These are phyloP conservation scores for Psilanteris sp. DNA, from an alignment of 1,140 invertebrate genomes.

Conservation along the genomic window DNA sequence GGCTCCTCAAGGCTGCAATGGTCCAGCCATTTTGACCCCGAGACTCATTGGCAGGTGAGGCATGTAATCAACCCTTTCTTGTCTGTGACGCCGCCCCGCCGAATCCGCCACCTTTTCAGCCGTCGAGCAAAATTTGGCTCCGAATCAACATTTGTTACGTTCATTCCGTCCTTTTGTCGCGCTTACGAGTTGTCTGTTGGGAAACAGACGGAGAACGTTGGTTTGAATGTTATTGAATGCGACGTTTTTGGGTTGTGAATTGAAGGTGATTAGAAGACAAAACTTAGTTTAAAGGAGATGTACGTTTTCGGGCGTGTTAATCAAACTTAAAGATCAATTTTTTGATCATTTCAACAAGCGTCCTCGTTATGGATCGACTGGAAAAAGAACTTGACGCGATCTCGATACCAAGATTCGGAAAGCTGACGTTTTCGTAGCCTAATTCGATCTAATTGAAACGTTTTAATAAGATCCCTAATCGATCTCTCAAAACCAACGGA, in stretches of 20 bases:
- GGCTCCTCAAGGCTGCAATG: constrained; percentile 44
- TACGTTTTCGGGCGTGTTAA: neutral
- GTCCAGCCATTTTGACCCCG: constrained; percentile 30
- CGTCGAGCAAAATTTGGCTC: constrained; percentile 52
- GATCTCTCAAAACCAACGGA: neutral
- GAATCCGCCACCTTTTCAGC: constrained; percentile 11
- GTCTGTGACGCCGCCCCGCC: neutral
- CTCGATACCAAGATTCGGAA: constrained; percentile 9
- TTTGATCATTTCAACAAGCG: neutral
- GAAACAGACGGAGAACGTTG: constrained; percentile 16
- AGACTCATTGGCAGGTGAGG: constrained; percentile 58
- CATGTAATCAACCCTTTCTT: constrained; percentile 58
- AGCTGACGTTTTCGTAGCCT: neutral
- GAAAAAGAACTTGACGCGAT: neutral
- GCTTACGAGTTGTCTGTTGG: constrained; percentile 8
- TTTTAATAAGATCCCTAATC: constrained; percentile 27
- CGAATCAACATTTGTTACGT: constrained; percentile 52
- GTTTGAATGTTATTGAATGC: constrained; percentile 12
- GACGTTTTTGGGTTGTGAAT: constrained; percentile 26
- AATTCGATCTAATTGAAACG: neutral
- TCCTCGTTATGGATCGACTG: neutral
- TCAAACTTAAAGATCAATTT: neutral
- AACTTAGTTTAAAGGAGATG: neutral
- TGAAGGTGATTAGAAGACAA: constrained; percentile 22
- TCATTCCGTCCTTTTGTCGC: constrained; percentile 44